Evolutionary conservation across 2,888 invertebrate species (phyloP).

Genomic region (Lasioglossum villosulum): DNA sequence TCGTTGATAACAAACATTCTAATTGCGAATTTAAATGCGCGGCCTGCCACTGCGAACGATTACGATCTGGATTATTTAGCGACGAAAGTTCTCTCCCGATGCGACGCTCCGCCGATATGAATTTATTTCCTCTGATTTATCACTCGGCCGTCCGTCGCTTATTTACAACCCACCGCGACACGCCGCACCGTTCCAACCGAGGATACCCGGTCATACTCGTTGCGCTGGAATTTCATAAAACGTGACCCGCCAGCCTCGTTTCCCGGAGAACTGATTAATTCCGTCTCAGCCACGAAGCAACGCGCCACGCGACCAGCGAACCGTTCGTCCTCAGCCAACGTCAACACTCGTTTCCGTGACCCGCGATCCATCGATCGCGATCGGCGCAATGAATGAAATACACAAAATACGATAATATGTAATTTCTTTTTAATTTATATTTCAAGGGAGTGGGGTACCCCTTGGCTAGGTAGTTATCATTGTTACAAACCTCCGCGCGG

Average conservation of each 20-base stretch:
- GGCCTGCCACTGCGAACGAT: slow-evolving; percentile 8
- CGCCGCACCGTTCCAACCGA: not conserved
- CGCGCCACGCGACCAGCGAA: too few relatives aligned
- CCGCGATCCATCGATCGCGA: slow-evolving; percentile 25
- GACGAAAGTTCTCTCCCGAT: not conserved
- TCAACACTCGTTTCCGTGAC: slow-evolving; percentile 23
- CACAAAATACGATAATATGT: too few relatives aligned
- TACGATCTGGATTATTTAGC: slow-evolving; percentile 44
- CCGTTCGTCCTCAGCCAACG: slow-evolving; percentile 16
- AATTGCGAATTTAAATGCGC: slow-evolving; percentile 33
- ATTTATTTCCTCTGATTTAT: slow-evolving; percentile 46
- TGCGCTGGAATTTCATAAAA: slow-evolving; percentile 45
- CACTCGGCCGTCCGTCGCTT: slow-evolving; percentile 16
- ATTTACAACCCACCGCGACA: slow-evolving; percentile 32
- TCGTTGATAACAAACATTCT: slow-evolving; percentile 17
- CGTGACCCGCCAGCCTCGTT: slow-evolving; percentile 24
- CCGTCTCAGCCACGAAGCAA: slow-evolving; percentile 3
- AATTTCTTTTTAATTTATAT: too few relatives aligned
- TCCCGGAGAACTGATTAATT: slow-evolving; percentile 50
- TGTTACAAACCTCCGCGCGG: too few relatives aligned
- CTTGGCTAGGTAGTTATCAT: too few relatives aligned
- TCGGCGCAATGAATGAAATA: not conserved
- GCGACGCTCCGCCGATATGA: slow-evolving; percentile 7
- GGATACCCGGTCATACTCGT: slow-evolving; percentile 16
- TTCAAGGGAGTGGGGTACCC: too few relatives aligned